These are phyloP conservation scores for Macrobrachium nipponense DNA, from an alignment of 1,140 invertebrate genomes.

Conservation along the genomic window DNA sequence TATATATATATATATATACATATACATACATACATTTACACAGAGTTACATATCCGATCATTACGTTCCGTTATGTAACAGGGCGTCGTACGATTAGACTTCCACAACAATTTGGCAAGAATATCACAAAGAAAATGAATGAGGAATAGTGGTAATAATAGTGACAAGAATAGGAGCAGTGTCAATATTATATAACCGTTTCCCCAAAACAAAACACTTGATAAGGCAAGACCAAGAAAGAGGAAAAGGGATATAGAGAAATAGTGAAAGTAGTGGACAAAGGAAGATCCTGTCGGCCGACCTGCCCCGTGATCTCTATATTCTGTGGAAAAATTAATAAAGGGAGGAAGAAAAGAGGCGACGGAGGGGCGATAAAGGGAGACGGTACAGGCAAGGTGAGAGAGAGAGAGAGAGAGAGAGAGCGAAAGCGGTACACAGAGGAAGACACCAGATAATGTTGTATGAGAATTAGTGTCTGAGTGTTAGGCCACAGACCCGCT, in stretches of 20 bases:
- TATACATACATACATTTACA: too few relatives aligned
- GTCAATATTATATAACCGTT: too few relatives aligned
- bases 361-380: neutral
- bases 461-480: conserved; percentile 53
- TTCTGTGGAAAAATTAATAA: neutral
- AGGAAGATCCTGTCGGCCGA: neutral
- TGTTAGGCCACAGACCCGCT: conserved; percentile 49
- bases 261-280: neutral
- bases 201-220: too few relatives aligned
- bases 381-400: neutral
- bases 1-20: too few relatives aligned
- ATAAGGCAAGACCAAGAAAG: too few relatives aligned
- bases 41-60: too few relatives aligned
- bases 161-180: too few relatives aligned
- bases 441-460: conserved; percentile 39
- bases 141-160: too few relatives aligned
- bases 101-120: too few relatives aligned
- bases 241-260: neutral
- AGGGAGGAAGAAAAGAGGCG: neutral
- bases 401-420: conserved; percentile 39
- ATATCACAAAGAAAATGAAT: too few relatives aligned
- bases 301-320: neutral
- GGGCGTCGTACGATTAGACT: too few relatives aligned
- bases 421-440: conserved; percentile 1
- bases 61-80: too few relatives aligned